A percentile compares a stretch with the other conserved stretches of the same genome.
These are phyloP conservation scores for Cyprinodon brontotheroides DNA, from an alignment of 2,113 vertebrate genomes.

Conservation along the genomic window DNA sequence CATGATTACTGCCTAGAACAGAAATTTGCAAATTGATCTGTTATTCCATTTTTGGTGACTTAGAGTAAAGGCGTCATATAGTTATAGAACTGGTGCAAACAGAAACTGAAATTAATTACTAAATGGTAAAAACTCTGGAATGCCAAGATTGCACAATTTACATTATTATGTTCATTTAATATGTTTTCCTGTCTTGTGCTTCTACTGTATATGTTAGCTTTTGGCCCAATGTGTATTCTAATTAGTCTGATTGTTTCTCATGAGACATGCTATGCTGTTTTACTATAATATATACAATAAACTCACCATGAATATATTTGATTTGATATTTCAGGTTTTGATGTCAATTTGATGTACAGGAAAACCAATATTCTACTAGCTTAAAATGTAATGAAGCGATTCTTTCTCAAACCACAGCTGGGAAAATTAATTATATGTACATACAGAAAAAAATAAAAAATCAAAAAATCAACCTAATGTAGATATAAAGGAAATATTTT, in stretches of 20 bases:
- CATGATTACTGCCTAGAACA: not conserved
- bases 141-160: not conserved
- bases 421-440: not conserved
- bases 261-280: not conserved
- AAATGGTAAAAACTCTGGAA: not conserved
- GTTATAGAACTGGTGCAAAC: not conserved
- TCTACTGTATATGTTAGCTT: not conserved
- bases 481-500: not conserved
- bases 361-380: not conserved
- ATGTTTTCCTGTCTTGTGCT: not conserved
- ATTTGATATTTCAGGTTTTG: not conserved
- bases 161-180: not conserved
- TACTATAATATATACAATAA: not conserved
- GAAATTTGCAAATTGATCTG: not conserved
- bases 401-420: not conserved
- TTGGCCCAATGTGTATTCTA: not conserved
- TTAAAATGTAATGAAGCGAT: not conserved
- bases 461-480: not conserved
- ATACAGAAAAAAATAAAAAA: too few species aligned
- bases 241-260: not conserved
- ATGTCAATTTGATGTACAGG: not conserved
- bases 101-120: not conserved
- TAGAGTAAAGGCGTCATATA: not conserved
- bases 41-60: too few species aligned
- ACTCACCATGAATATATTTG: not conserved